Base-by-base conservation (phyloP, 2,797 vertebrate species). In the Ctenopoma kingsleyae region DNA sequence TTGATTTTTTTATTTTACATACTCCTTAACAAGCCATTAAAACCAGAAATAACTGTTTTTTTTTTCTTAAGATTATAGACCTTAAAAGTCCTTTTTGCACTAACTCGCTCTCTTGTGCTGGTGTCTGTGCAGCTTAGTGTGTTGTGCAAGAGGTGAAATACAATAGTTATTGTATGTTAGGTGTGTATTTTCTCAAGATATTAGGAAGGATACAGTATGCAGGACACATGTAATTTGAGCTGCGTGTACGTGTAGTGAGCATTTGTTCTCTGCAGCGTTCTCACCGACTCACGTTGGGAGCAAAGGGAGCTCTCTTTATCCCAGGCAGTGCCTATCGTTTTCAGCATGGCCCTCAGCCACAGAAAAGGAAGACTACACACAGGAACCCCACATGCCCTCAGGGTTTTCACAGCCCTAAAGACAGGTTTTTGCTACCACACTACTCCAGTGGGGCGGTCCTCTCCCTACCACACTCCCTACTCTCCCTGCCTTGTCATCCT, bases 161-260 rank as follows among this genome's bases (percentile, higher is more conserved):
- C 20, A 61, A 56, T 65, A 57, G 50, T 51, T 10, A 1, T 47
- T 2, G 11, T 9, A 15, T 13, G n/a, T 2, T 15, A 30, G 25
- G 8, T 50, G 61, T 67, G 50, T 65, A 38, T 58, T 59, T 52
- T 46, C 23, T 52, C 1, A 0, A 38, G 23, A 32, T 52, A 10
- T 64, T 65, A 23, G 41, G 54, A 67, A 44, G 49, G 19, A 51
- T 44, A 56, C 20, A 62, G 50, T 64, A 38, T 36, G 40, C 19
- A 55, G 53, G 44, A 32, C 41, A 40, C 59, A 71, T 76, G 71
- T 68, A 78, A 90, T 71, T 35, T 54, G 63, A 87, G 52, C 62
- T 51, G 32, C 15, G 4, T 76, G 48, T 32, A 25, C 43, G 38
- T 70, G n/a, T 59, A 6, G 32, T 15, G 55, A 58, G 60, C 59